Conservation (phyloP, 2,113 vertebrate species). For the Noturus placidus region DNA sequence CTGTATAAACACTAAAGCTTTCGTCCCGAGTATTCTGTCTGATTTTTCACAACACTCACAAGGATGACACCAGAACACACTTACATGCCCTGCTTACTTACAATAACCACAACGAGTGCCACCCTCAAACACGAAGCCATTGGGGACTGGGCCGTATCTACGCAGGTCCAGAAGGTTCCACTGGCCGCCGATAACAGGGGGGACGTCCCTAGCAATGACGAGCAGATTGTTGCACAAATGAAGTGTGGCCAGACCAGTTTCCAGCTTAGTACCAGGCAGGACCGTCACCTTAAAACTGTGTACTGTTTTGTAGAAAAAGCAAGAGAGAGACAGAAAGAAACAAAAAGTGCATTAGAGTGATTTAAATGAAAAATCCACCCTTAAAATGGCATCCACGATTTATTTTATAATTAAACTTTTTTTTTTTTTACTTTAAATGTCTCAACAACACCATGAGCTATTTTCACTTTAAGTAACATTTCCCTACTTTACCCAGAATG, state of each 20-base stretch:
- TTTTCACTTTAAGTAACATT: not conserved
- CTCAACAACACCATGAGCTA: not conserved
- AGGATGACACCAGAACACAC: not conserved
- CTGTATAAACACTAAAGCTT: not conserved
- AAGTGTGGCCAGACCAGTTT: constrained; percentile 88
- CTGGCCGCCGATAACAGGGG: constrained; percentile 82
- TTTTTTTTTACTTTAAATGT: not conserved
- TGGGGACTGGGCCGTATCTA: constrained; percentile 89
- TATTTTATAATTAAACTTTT: not conserved
- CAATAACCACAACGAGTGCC: constrained; percentile 95
- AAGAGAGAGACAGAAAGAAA: not conserved
- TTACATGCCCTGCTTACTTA: constrained; percentile 72
- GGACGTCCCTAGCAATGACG: constrained; percentile 81
- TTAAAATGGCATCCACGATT: not conserved
- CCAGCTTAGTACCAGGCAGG: constrained; percentile 89
- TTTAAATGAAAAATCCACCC: not conserved
- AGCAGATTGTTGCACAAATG: constrained; percentile 93
- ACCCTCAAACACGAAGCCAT: constrained; percentile 95
- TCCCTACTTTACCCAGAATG: not conserved
- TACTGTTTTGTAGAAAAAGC: constrained; percentile 68
- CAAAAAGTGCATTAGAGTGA: not conserved
- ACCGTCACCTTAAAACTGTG: constrained; percentile 90
- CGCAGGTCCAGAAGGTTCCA: constrained; percentile 94
- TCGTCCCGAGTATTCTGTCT: not conserved
- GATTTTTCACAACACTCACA: not conserved